A percentile compares a stretch with the other conserved stretches of the same genome.
Conservation (phyloP, 1,140 invertebrate genomes). For the Papilio polytes region DNA sequence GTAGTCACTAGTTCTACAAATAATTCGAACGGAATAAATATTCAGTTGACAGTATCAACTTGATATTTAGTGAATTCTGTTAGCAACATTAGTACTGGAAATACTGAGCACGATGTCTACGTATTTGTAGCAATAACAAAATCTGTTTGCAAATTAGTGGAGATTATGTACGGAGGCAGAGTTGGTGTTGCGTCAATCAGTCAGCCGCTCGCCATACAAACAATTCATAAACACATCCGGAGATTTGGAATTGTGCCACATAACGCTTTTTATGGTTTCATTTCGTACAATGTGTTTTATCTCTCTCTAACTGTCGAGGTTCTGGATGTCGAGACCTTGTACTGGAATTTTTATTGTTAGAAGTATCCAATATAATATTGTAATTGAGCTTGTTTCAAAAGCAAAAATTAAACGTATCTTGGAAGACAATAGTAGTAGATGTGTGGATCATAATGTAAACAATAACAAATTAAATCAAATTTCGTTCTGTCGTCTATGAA, state of each 20-base stretch:
- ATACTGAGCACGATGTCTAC: not conserved
- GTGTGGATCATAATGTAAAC: not conserved
- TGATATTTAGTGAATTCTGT: not conserved
- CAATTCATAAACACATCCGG: slow-evolving; percentile 68
- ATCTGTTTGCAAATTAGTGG: slow-evolving; percentile 36
- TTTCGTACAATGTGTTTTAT: slow-evolving; percentile 2
- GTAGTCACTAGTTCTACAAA: no score
- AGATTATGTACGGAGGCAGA: slow-evolving; percentile 44
- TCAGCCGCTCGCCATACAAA: slow-evolving; percentile 65
- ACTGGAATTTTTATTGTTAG: not conserved
- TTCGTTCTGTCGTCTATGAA: no score
- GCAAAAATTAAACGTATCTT: not conserved
- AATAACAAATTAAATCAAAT: not conserved
- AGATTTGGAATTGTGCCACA: slow-evolving; percentile 76
- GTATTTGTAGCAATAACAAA: slow-evolving; percentile 16
- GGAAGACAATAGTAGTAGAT: not conserved
- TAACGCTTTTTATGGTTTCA: slow-evolving; percentile 58
- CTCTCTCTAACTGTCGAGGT: not conserved
- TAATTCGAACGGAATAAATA: no score
- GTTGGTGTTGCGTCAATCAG: slow-evolving; percentile 64
- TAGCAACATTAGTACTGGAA: not conserved
- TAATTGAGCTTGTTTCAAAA: not conserved
- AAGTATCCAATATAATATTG: not conserved
- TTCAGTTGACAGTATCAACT: not conserved
- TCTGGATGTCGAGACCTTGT: not conserved